phyloP scores from a whole-genome alignment of 2,113 vertebrate genomes.

The Nerophis ophidion region DNA sequence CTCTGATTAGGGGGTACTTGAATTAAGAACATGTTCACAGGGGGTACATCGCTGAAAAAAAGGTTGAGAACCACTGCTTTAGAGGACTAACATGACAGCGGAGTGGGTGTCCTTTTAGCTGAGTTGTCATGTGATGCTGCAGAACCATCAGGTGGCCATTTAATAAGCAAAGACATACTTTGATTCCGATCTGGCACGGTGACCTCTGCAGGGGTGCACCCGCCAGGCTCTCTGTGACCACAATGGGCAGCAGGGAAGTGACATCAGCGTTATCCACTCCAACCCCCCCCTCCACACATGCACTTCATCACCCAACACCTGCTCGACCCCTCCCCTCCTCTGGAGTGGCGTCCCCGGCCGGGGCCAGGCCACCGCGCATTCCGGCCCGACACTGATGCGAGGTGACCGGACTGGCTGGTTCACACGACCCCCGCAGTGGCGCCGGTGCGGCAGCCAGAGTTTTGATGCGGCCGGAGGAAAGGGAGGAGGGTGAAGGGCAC shows the following conservation, averaged over 20 bases:
- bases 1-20: no score
- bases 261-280: slow-evolving; percentile 52
- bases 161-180: slow-evolving; percentile 57
- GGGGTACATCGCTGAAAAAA: no score
- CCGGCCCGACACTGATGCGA: slow-evolving; percentile 70
- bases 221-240: slow-evolving; percentile 51
- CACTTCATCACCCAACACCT: slow-evolving; percentile 49
- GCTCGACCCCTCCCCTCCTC: slow-evolving; percentile 39
- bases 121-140: slow-evolving; percentile 40
- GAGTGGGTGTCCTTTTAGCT: slow-evolving; percentile 57
- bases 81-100: slow-evolving; percentile 36
- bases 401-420: slow-evolving; percentile 64
- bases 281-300: slow-evolving; percentile 5
- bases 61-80: no score
- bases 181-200: slow-evolving; percentile 58
- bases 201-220: slow-evolving; percentile 59
- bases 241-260: slow-evolving; percentile 47
- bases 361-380: slow-evolving; percentile 57
- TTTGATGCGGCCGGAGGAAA: slow-evolving; percentile 46
- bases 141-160: slow-evolving; percentile 45
- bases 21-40: no score
- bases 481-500: slow-evolving; percentile 33
- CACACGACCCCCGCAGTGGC: slow-evolving; percentile 64
- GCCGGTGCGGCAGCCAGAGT: slow-evolving; percentile 37
- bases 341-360: slow-evolving; percentile 50